Evolutionary conservation across 2,797 vertebrate species (phyloP).

Genomic region (Loriculus beryllinus): DNA sequence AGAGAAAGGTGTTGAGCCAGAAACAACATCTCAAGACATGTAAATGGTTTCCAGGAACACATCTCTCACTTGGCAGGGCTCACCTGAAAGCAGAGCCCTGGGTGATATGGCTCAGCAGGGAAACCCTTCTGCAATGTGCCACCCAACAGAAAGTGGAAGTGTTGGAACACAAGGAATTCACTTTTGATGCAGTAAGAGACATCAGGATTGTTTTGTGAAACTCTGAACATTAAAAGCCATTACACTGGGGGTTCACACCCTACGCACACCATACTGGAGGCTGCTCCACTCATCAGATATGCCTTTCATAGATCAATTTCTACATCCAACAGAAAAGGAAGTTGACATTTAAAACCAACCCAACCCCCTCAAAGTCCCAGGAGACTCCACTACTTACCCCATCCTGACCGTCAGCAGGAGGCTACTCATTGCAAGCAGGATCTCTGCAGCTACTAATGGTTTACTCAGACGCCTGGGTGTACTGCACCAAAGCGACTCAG

Average conservation of each 20-base stretch:
- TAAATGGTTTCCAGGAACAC: neutral
- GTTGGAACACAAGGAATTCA: neutral
- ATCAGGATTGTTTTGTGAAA: neutral
- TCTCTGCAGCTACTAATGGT: neutral
- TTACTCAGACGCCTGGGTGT: neutral
- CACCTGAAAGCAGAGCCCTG: neutral
- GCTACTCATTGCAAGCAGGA: neutral
- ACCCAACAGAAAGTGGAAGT: neutral
- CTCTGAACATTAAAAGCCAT: neutral
- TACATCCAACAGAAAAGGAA: neutral
- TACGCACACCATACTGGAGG: neutral
- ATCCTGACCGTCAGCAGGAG: neutral
- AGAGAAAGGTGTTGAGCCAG: neutral
- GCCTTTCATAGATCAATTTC: neutral
- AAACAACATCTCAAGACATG: neutral
- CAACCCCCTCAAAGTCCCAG: neutral
- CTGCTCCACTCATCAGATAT: neutral
- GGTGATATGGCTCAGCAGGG: neutral
- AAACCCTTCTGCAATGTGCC: neutral
- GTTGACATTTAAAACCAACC: neutral
- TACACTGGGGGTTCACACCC: fast-evolving
- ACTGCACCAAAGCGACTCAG: neutral
- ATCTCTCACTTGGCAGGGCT: neutral
- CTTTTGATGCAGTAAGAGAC: neutral
- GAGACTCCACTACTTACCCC: neutral